Percentiles rank a stretch among this genome's conserved stretches.
phyloP scores from a whole-genome alignment of 2,888 invertebrate genomes.

The Neocrepidodera transversa region DNA sequence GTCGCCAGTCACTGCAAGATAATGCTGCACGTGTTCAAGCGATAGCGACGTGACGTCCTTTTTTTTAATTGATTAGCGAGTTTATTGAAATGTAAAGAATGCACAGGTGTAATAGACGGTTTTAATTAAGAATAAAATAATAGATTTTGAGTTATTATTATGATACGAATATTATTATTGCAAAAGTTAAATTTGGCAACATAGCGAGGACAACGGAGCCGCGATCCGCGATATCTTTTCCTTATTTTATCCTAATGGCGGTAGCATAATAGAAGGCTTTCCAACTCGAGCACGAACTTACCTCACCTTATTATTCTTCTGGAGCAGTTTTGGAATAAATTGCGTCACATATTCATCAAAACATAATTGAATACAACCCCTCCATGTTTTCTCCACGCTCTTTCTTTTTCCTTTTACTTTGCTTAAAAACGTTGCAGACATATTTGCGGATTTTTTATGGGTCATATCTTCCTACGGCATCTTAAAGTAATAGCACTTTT shows the following conservation, averaged over 20 bases:
- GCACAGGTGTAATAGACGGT: too few relatives aligned
- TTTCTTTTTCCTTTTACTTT: slow-evolving; percentile 1
- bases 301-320: slow-evolving; percentile 36
- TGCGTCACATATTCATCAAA: slow-evolving; percentile 36
- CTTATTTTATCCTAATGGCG: slow-evolving; percentile 30
- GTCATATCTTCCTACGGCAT: not conserved
- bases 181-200: not conserved
- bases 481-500: slow-evolving; percentile 4
- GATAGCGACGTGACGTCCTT: too few relatives aligned
- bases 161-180: too few relatives aligned
- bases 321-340: slow-evolving; percentile 30
- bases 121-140: too few relatives aligned
- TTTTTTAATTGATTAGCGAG: too few relatives aligned
- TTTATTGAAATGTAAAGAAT: too few relatives aligned
- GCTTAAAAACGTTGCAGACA: slow-evolving; percentile 4
- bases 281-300: slow-evolving; percentile 34
- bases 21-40: too few relatives aligned
- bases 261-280: slow-evolving; percentile 35
- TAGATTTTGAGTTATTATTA: too few relatives aligned
- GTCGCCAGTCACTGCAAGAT: too few relatives aligned
- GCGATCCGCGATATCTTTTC: slow-evolving; percentile 18
- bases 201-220: not conserved
- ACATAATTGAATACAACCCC: slow-evolving; percentile 36
- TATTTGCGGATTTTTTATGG: slow-evolving; percentile 12
- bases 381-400: not conserved